Conservation (phyloP, 2,797 vertebrate species). For the Gymnothorax reevesii region DNA sequence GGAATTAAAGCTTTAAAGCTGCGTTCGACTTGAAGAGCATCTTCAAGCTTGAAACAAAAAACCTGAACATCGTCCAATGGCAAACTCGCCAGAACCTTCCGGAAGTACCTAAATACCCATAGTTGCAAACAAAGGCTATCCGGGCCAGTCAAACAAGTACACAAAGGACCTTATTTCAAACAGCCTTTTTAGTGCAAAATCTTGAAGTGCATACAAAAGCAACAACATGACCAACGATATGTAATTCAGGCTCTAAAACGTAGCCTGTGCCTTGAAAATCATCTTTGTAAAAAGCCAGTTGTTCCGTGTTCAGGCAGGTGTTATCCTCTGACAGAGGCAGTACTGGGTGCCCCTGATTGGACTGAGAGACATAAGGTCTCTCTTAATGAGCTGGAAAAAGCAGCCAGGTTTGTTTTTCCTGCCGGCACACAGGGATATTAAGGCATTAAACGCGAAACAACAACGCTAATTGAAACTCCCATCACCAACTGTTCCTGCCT, state of each 20-base stretch:
- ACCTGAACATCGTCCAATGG: too few relatives aligned
- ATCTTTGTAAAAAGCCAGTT: not conserved
- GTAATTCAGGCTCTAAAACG: not conserved
- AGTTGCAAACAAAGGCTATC: too few relatives aligned
- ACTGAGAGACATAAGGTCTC: not conserved
- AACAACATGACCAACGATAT: too few relatives aligned
- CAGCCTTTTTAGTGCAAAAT: too few relatives aligned
- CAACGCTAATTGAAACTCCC: conserved; percentile 60
- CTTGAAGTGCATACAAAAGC: too few relatives aligned
- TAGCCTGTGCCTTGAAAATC: not conserved
- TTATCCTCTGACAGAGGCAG: not conserved
- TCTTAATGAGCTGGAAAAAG: conserved; percentile 28
- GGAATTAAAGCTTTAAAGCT: too few relatives aligned
- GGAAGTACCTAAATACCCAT: too few relatives aligned
- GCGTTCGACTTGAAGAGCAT: too few relatives aligned
- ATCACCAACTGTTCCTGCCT: conserved; percentile 46
- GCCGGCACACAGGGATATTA: conserved; percentile 61
- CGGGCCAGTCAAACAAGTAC: too few relatives aligned
- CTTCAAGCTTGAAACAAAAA: too few relatives aligned
- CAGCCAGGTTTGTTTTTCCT: conserved; percentile 45
- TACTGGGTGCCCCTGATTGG: not conserved
- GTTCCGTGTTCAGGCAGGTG: not conserved
- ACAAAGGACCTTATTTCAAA: too few relatives aligned
- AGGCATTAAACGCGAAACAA: conserved; percentile 42
- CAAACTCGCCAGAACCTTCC: too few relatives aligned